Evolutionary conservation across 2,888 invertebrate genomes (phyloP).

Genomic region (Lymantria monacha): DNA sequence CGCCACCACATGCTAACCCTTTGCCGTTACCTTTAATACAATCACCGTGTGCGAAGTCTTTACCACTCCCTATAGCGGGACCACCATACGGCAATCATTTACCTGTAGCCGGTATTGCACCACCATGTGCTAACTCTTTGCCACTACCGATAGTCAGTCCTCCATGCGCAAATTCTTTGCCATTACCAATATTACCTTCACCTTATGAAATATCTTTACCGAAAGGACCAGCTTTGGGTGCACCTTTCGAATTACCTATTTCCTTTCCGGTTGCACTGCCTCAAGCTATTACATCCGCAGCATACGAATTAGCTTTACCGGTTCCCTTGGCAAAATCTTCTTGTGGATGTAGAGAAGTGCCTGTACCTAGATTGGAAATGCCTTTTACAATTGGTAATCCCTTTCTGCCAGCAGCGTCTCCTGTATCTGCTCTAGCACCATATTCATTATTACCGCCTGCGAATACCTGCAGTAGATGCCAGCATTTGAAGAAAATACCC

Average conservation of each 20-base stretch:
- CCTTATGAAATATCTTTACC: constrained; percentile 1
- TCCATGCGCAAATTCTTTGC: neutral
- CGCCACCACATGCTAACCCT: neutral
- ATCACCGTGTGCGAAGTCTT: constrained; percentile 2
- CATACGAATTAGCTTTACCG: neutral
- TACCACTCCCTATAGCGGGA: neutral
- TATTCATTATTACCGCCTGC: constrained; percentile 38
- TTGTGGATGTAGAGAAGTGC: constrained; percentile 6
- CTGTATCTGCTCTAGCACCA: constrained; percentile 44
- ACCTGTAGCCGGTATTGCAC: neutral
- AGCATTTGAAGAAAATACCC: constrained; percentile 57
- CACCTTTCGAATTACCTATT: neutral
- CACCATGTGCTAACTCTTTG: constrained; percentile 2
- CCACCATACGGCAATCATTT: neutral
- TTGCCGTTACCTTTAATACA: neutral
- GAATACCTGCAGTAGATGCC: constrained; percentile 37
- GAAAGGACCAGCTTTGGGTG: neutral
- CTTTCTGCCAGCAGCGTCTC: constrained; percentile 52
- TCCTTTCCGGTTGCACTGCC: neutral
- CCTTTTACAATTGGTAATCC: constrained; percentile 32
- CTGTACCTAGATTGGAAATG: constrained; percentile 10
- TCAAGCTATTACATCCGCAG: neutral
- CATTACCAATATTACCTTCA: neutral
- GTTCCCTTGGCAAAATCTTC: neutral
- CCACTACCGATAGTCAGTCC: neutral